phyloP scores from a whole-genome alignment of 1,140 invertebrate genomes.

The Pseudomyrmex dendroicus region DNA sequence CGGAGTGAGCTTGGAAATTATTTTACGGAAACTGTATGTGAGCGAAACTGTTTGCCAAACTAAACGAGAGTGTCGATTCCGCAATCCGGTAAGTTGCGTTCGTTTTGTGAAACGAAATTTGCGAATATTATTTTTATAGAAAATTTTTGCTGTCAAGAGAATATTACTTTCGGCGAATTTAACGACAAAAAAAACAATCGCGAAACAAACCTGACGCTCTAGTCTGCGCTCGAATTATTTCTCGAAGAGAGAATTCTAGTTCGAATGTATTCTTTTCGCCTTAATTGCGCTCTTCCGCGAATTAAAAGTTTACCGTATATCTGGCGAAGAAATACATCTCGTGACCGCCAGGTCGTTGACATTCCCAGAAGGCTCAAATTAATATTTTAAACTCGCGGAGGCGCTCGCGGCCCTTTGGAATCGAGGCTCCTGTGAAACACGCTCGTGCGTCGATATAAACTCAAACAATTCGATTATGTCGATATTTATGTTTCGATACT shows the following conservation, averaged over 20 bases:
- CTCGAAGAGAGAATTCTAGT: background rate
- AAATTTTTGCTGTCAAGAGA: background rate
- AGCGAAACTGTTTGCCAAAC: background rate
- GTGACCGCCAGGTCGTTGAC: slow-evolving; percentile 41
- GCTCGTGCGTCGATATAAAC: background rate
- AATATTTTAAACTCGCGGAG: slow-evolving; percentile 44
- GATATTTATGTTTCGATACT: slow-evolving; percentile 28
- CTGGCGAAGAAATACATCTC: slow-evolving; percentile 31
- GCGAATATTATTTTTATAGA: background rate
- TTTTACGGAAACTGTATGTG: slow-evolving; percentile 50
- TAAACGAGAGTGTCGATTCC: background rate
- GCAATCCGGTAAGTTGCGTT: background rate
- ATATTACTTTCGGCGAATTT: background rate
- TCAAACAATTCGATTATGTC: slow-evolving; percentile 18
- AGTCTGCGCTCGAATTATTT: background rate
- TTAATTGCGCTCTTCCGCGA: background rate
- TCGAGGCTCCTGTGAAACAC: slow-evolving; percentile 9
- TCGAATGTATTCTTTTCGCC: background rate
- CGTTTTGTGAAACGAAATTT: slow-evolving; percentile 3
- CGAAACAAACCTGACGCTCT: background rate
- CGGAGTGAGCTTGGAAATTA: slow-evolving; percentile 35
- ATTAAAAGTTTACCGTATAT: background rate
- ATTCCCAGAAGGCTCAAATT: slow-evolving; percentile 54
- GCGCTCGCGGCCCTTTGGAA: slow-evolving; percentile 10
- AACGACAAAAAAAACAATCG: background rate